Conservation (phyloP, 2,797 vertebrate species). For the Cyprinodon diabolis region DNA sequence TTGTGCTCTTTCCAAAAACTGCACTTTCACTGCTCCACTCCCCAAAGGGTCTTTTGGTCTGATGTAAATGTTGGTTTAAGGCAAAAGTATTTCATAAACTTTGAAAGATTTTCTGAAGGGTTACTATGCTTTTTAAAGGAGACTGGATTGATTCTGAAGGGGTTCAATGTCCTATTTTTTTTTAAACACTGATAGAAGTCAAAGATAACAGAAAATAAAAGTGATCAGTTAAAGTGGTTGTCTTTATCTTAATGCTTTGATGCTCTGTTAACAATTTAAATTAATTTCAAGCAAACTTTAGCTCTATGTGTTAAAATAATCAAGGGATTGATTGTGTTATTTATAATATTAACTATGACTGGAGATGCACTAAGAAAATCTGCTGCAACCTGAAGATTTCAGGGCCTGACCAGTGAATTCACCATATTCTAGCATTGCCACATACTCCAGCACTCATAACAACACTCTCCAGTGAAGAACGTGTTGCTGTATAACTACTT, state of each 20-base stretch:
- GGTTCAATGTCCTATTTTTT: neutral
- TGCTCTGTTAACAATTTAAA: neutral
- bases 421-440: neutral
- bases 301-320: neutral
- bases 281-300: too few relatives aligned
- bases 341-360: neutral
- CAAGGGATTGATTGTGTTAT: neutral
- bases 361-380: neutral
- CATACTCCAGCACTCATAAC: too few relatives aligned
- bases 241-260: neutral
- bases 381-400: neutral
- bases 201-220: neutral
- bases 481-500: neutral
- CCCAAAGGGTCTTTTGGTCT: constrained; percentile 51
- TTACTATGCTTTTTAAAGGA: neutral
- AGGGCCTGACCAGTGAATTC: neutral
- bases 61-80: constrained; percentile 3
- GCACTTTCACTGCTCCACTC: constrained; percentile 68
- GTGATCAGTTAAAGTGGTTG: neutral
- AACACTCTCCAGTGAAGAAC: too few relatives aligned
- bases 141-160: neutral
- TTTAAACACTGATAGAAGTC: neutral
- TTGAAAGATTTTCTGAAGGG: neutral
- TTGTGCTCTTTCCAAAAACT: constrained; percentile 60
- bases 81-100: neutral